These are phyloP conservation scores for Drosophila pruinosa DNA, from an alignment of 1,140 invertebrate species.

Conservation along the genomic window DNA sequence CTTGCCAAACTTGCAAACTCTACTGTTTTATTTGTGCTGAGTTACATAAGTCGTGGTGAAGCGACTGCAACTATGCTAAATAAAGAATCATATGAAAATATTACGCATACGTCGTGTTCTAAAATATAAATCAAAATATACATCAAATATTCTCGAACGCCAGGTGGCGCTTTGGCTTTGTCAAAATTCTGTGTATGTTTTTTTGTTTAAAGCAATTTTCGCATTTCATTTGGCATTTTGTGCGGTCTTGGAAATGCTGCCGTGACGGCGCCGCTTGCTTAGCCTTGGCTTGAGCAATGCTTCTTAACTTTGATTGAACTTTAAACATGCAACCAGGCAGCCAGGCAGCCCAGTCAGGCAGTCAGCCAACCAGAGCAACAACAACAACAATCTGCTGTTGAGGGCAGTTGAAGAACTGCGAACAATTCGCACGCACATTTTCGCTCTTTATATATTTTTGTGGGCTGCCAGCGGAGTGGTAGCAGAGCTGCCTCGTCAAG, in stretches of 20 bases:
- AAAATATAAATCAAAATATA: neutral
- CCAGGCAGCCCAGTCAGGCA: conserved; percentile 24
- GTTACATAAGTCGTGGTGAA: conserved; percentile 25
- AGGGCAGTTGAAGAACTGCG: conserved; percentile 41
- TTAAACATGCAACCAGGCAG: conserved; percentile 66
- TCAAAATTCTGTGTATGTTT: neutral
- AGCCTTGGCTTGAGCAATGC: conserved; percentile 63
- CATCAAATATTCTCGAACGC: neutral
- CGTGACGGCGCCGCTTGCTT: conserved; percentile 46
- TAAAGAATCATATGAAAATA: conserved; percentile 25
- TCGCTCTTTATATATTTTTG: conserved; percentile 21
- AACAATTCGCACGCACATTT: conserved; percentile 69
- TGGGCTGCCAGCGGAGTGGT: neutral
- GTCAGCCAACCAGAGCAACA: conserved; percentile 48
- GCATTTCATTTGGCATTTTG: neutral
- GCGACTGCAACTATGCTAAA: conserved; percentile 4
- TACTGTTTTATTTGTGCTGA: neutral
- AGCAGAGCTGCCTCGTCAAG: neutral
- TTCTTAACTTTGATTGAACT: conserved; percentile 80
- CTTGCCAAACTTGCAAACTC: neutral
- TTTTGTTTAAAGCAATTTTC: neutral
- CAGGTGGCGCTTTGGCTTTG: conserved; percentile 17
- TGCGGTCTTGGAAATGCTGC: conserved; percentile 35
- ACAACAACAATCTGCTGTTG: conserved; percentile 60
- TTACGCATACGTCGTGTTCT: conserved; percentile 60